A percentile compares a stretch with the other conserved stretches of the same genome.
These are phyloP conservation scores for Podargus strigoides DNA, from an alignment of 2,797 vertebrate genomes.

Conservation along the genomic window DNA sequence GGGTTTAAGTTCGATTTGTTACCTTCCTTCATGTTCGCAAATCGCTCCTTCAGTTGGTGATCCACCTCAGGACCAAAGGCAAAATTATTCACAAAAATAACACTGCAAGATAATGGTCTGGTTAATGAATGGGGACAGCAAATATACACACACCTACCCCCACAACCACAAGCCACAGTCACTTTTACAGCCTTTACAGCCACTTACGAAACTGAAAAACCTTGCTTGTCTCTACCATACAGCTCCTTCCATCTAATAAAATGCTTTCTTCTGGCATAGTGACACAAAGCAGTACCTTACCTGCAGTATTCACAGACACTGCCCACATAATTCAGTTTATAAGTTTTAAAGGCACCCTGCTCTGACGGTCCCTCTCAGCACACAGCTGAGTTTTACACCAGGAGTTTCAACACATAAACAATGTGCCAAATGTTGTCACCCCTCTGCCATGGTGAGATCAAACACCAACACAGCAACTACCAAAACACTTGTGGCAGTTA, in stretches of 20 bases:
- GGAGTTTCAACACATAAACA: background rate
- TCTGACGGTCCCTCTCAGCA: background rate
- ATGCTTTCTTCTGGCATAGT: background rate
- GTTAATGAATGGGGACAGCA: background rate
- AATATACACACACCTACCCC: background rate
- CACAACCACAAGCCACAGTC: background rate
- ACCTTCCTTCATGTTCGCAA: conserved; percentile 99
- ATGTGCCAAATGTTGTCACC: background rate
- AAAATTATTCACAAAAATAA: conserved; percentile 99
- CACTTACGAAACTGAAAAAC: background rate
- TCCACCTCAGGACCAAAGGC: conserved; percentile 99
- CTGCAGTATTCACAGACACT: background rate
- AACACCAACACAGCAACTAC: background rate
- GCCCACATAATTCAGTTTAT: no score
- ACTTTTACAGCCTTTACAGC: background rate
- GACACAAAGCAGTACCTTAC: background rate
- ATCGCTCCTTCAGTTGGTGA: conserved; percentile 99
- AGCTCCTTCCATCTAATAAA: background rate
- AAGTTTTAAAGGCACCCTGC: background rate
- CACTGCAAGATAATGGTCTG: conserved; percentile 83
- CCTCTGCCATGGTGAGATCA: background rate
- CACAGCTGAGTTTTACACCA: background rate
- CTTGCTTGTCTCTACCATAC: fast-evolving
- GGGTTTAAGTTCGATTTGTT: background rate
- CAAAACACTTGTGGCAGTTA: background rate